These are phyloP conservation scores for Eulemur mongoz DNA, from an alignment of 2,797 vertebrate genomes.

Conservation along the genomic window DNA sequence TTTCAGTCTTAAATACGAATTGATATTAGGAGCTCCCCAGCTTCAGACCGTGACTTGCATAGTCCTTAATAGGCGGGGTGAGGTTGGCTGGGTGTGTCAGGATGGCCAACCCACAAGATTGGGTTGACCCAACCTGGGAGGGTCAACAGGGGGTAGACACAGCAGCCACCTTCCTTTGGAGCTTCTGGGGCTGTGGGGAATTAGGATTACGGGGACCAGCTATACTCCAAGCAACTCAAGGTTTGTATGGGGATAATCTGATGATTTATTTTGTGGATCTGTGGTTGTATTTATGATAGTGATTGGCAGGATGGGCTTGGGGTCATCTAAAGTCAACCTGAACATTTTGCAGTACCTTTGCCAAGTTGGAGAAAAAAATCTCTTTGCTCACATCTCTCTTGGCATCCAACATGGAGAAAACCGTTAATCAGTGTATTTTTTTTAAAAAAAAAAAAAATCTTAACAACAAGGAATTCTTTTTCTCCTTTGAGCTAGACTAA, in stretches of 20 bases:
- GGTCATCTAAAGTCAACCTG: not conserved
- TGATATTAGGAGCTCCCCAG: not conserved
- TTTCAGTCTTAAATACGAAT: constrained; percentile 19
- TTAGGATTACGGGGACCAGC: not conserved
- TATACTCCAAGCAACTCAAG: not conserved
- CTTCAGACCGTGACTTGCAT: not conserved
- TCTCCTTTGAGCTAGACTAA: not conserved
- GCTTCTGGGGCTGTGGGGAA: not conserved
- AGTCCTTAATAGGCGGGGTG: not conserved
- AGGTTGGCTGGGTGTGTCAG: not conserved
- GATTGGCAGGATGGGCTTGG: not conserved
- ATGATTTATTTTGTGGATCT: not conserved
- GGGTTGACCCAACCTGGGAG: not conserved
- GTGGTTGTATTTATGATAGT: not conserved
- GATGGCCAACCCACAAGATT: not conserved
- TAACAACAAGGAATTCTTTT: constrained; percentile 6
- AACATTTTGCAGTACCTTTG: not conserved
- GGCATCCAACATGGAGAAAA: constrained; percentile 24
- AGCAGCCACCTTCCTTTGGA: not conserved
- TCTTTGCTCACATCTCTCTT: constrained; percentile 36
- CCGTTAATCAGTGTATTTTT: not conserved
- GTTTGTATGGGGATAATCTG: not conserved
- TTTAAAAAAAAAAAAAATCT: no score
- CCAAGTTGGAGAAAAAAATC: not conserved
- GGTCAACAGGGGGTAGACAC: not conserved